A percentile compares a stretch with the other conserved stretches of the same genome.
phyloP scores from a whole-genome alignment of 2,113 vertebrate species.

The Leucopsar rothschildi region DNA sequence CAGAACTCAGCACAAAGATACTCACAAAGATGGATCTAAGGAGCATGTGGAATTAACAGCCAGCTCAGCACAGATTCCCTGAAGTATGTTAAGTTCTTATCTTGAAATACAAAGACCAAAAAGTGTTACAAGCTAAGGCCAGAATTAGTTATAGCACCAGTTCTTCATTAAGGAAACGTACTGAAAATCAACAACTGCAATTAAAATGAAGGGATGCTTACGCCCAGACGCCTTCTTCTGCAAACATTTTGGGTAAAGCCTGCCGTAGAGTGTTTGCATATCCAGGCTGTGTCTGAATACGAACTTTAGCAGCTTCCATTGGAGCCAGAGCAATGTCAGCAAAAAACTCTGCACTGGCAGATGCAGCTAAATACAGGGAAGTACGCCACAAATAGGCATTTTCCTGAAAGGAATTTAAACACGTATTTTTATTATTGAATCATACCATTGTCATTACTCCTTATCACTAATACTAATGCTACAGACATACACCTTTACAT shows the following conservation, averaged over 20 bases:
- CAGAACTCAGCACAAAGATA: constrained; percentile 76
- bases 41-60: constrained; percentile 76
- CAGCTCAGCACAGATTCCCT: neutral
- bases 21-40: constrained; percentile 98
- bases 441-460: neutral
- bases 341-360: constrained; percentile 99
- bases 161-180: neutral
- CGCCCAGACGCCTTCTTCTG: constrained; percentile 94
- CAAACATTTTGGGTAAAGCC: constrained; percentile 92
- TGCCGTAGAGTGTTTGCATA: constrained; percentile 94
- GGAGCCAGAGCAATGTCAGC: constrained; percentile 98
- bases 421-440: neutral
- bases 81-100: neutral
- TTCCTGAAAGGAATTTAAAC: constrained; percentile 76
- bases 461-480: neutral
- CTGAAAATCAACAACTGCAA: neutral
- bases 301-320: constrained; percentile 98
- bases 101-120: neutral
- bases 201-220: constrained; percentile 71
- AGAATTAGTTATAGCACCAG: neutral
- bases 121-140: neutral
- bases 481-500: neutral
- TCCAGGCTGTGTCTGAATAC: constrained; percentile 96
- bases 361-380: constrained; percentile 92
- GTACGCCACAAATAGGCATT: constrained; percentile 96